Base-by-base conservation (phyloP, 2,888 invertebrate species). In the Theretra japonica region DNA sequence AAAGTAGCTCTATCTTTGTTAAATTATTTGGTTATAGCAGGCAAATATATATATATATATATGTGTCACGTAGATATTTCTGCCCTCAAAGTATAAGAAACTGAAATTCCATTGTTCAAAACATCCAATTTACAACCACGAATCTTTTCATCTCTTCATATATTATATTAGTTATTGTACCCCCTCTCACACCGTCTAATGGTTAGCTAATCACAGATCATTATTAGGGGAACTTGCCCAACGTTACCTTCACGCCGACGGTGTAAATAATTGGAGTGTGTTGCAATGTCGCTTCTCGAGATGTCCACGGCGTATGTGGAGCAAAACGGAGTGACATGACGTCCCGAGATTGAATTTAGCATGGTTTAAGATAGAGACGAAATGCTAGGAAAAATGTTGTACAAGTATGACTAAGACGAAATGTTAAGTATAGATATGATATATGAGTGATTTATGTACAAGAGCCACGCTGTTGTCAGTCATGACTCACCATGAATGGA, bases 271-370 rank as follows among this genome's bases (percentile, higher is more conserved):
- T 71, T 65, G 70, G 73, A 56, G 30, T 53, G 28, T 41, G 85
- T 84, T 76, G 91, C 86, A 91, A 92, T 88, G 85, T 88, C 87
- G 76, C 80, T 30, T 41, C 17, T 17, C n/a, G 80, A 86, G 88
- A 85, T 86, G 84, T 83, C 82, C 83, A 82, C 83, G 80, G 81
- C 81, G 88, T 91, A 92, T 91, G 87, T 92, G 88, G 92, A 92
- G 92, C 92, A 90, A 85, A 86, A 87, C 90, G 85, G 80, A 53
- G 53, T 84, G 23, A 30, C 62, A n/a, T 84, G 23, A 30, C 62
- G 30, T 70, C 62, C 62, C 25, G 33, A 71, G 65, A 71, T 71
- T 65, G 65, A 65, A 30, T 15, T 41, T 23, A 19, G 48, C n/a
- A 23, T 68, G 70, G 58, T 41, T 30, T 58, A 74, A 72, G 59